phyloP scores from a whole-genome alignment of 92 coral and sea anemone genomes.

The Umimayanthus chanpuru region DNA sequence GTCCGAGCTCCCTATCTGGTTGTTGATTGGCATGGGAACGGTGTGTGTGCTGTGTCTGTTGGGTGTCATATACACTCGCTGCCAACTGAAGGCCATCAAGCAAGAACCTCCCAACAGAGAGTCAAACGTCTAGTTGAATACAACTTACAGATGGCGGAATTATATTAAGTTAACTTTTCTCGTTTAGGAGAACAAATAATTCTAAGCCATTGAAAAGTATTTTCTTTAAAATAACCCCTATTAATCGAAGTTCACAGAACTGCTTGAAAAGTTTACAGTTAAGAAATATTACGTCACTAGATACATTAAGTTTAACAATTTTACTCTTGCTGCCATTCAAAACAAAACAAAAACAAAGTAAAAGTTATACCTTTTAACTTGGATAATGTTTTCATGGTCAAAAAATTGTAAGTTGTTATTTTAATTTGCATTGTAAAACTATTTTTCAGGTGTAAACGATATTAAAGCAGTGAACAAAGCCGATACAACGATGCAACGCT shows the following conservation, averaged over 20 bases:
- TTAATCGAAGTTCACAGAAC: background rate
- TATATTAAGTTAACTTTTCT: background rate
- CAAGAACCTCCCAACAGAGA: background rate
- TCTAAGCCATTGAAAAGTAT: background rate
- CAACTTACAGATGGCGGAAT: background rate
- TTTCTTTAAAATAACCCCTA: too few relatives aligned
- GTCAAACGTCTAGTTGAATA: background rate
- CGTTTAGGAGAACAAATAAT: background rate
- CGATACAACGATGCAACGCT: too few relatives aligned
- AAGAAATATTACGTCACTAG: too few relatives aligned
- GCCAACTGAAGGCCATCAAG: slow-evolving; percentile 28
- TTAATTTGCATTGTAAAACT: too few relatives aligned
- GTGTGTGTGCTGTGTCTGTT: slow-evolving; percentile 29
- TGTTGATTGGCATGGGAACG: slow-evolving; percentile 24
- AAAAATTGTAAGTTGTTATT: too few relatives aligned
- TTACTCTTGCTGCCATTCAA: too few relatives aligned
- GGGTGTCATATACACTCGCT: slow-evolving; percentile 20
- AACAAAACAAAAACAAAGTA: too few relatives aligned
- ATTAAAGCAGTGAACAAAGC: too few relatives aligned
- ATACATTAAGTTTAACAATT: too few relatives aligned
- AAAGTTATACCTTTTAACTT: too few relatives aligned
- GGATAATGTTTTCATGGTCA: too few relatives aligned
- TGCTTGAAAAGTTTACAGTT: background rate
- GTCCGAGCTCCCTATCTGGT: slow-evolving; percentile 14
- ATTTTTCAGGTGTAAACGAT: too few relatives aligned